A percentile compares a stretch with the other conserved stretches of the same genome.
Evolutionary conservation across 37 sponge, comb jelly and placozoan genomes (phyloP).

Genomic region (Corticium candelabrum): DNA sequence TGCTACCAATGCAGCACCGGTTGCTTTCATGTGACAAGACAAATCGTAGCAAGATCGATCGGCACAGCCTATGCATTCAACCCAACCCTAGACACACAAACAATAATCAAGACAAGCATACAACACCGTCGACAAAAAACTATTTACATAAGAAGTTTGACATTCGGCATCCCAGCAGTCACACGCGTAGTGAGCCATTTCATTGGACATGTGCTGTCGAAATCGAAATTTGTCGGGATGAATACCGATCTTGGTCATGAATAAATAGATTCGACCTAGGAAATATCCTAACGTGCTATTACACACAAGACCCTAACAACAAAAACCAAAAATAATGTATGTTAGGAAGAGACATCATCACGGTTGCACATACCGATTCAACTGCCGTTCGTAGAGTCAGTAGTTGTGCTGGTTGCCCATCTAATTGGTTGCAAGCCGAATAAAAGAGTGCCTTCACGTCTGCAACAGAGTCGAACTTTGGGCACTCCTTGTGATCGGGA

Average conservation of each 20-base stretch:
- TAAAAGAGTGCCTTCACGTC: slow-evolving; percentile 42
- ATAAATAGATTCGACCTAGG: slow-evolving; percentile 79
- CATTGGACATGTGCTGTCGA: slow-evolving; percentile 89
- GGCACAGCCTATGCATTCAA: slow-evolving; percentile 99
- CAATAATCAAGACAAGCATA: not conserved
- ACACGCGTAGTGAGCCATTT: slow-evolving; percentile 99
- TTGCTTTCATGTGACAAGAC: slow-evolving; percentile 47
- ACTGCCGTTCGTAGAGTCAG: slow-evolving; percentile 13
- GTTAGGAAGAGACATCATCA: not conserved
- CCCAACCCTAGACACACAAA: slow-evolving; percentile 71
- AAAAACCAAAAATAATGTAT: not conserved
- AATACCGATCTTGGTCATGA: slow-evolving; percentile 58
- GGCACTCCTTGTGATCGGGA: slow-evolving; percentile 27
- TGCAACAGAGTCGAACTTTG: slow-evolving; percentile 48
- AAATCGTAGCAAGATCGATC: slow-evolving; percentile 93
- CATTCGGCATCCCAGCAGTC: slow-evolving; percentile 99
- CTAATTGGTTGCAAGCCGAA: slow-evolving; percentile 61
- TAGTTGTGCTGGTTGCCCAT: slow-evolving; percentile 38
- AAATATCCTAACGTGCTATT: slow-evolving; percentile 84
- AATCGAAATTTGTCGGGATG: slow-evolving; percentile 69
- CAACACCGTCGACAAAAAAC: not conserved
- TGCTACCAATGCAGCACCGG: slow-evolving; percentile 50
- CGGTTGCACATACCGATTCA: not conserved
- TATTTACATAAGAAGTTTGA: slow-evolving; percentile 77
- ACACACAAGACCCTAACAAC: slow-evolving; percentile 52